Percentiles rank a stretch among this genome's conserved stretches.
Conservation (phyloP, 30 jellyfish, hydroid and myxozoan genomes). For the Nemopilema nomurai region DNA sequence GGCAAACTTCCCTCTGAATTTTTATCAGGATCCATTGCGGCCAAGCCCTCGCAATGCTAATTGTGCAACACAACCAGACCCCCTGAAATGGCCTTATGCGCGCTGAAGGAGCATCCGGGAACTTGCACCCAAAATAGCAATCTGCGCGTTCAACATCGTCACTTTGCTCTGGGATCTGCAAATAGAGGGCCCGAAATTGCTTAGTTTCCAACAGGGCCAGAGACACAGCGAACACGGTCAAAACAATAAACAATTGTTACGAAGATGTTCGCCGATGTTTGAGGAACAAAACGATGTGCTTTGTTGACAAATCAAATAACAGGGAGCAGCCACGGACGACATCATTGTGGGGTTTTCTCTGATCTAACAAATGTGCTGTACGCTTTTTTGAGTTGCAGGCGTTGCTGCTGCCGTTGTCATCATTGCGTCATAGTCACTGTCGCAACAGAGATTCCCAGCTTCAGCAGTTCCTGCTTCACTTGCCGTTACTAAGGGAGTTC, state of each 20-base stretch:
- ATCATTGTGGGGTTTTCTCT: no score
- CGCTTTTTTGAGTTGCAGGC: no score
- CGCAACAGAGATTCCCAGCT: no score
- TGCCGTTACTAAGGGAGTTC: no score
- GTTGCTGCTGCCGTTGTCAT: no score
- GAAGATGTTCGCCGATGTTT: conserved; percentile 13
- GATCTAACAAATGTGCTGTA: no score
- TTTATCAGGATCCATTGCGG: conserved; percentile 21
- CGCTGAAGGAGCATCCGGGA: conserved; percentile 41
- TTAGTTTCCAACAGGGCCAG: conserved; percentile 7
- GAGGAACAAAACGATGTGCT: neutral
- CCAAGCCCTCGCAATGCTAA: neutral
- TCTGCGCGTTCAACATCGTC: neutral
- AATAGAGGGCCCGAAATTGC: conserved; percentile 10
- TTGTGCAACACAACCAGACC: conserved; percentile 9
- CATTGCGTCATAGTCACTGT: no score
- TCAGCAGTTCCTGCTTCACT: no score
- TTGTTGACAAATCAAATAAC: neutral
- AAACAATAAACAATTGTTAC: conserved; percentile 1
- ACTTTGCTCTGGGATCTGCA: conserved; percentile 11
- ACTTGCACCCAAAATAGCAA: conserved; percentile 18
- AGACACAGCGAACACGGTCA: neutral
- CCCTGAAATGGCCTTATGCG: conserved; percentile 18
- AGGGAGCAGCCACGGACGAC: no score
- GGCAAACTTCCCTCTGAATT: conserved; percentile 20